Percentiles rank a stretch among this genome's conserved stretches.
Evolutionary conservation across 2,888 invertebrate genomes (phyloP).

Genomic region (Dichetophora obliterata): DNA sequence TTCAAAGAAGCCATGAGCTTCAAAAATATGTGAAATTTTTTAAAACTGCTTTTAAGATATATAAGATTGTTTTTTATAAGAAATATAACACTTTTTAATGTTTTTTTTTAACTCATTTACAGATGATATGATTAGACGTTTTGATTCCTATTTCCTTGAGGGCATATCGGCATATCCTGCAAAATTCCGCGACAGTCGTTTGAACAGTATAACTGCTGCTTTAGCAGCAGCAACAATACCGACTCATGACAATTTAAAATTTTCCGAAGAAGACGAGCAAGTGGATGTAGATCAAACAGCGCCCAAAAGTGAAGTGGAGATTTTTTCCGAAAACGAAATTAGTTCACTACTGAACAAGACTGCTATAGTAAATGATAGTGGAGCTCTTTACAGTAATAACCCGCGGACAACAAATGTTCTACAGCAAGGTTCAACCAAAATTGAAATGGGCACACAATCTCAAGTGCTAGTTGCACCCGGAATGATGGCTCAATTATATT

Average conservation of each 20-base stretch:
- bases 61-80: not conserved
- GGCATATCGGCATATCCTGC: slow-evolving; percentile 49
- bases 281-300: slow-evolving; percentile 40
- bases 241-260: slow-evolving; percentile 57
- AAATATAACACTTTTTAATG: not conserved
- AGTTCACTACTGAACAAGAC: slow-evolving; percentile 35
- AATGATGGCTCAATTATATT: slow-evolving; percentile 71
- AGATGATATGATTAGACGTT: slow-evolving; percentile 65
- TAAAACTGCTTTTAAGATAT: not conserved
- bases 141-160: slow-evolving; percentile 59
- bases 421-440: slow-evolving; percentile 63
- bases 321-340: slow-evolving; percentile 60
- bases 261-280: slow-evolving; percentile 53
- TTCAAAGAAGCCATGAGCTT: too few relatives aligned
- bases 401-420: slow-evolving; percentile 51
- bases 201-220: slow-evolving; percentile 42
- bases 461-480: slow-evolving; percentile 69
- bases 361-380: not conserved
- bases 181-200: slow-evolving; percentile 38
- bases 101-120: not conserved
- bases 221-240: slow-evolving; percentile 31
- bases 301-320: slow-evolving; percentile 63
- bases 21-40: not conserved
- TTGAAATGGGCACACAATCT: slow-evolving; percentile 71
- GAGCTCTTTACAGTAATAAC: slow-evolving; percentile 26